These are phyloP conservation scores for Echinarachnius parma DNA, from an alignment of 53 echinoderm and acorn worm genomes.

Conservation along the genomic window DNA sequence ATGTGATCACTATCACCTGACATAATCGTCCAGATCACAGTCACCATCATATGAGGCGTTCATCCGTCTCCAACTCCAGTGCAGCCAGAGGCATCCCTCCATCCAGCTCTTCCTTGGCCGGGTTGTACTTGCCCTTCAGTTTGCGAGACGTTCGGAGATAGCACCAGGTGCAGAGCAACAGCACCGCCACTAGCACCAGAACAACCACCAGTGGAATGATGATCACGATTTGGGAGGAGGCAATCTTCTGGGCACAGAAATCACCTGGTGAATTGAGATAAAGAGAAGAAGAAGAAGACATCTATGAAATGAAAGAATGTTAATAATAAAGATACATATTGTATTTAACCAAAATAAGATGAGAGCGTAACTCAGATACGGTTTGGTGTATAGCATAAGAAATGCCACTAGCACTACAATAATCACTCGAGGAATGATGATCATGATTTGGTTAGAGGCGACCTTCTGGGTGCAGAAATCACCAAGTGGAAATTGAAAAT, in stretches of 20 bases:
- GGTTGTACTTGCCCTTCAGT: conserved; percentile 99
- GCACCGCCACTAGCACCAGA: conserved; percentile 58
- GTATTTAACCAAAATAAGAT: no score
- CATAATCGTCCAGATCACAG: background rate
- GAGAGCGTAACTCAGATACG: no score
- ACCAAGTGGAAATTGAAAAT: no score
- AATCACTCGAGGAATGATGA: no score
- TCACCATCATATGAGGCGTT: conserved; percentile 72
- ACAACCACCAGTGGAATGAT: conserved; percentile 67
- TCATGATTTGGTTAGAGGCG: no score
- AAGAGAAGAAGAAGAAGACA: background rate
- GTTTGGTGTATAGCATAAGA: no score
- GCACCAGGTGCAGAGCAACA: conserved; percentile 73
- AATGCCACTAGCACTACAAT: no score
- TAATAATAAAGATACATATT: no score
- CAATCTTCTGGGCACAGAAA: background rate
- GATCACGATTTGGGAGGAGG: conserved; percentile 32
- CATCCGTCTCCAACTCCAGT: conserved; percentile 92
- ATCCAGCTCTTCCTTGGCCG: conserved; percentile 83
- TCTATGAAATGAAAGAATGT: no score
- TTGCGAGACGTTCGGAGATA: conserved; percentile 80
- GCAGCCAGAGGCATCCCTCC: conserved; percentile 87
- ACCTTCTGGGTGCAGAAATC: no score
- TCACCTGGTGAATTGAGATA: conserved; percentile 1
- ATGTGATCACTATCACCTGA: background rate